These are phyloP conservation scores for Thymallus thymallus DNA, from an alignment of 2,113 vertebrate species.

Conservation along the genomic window DNA sequence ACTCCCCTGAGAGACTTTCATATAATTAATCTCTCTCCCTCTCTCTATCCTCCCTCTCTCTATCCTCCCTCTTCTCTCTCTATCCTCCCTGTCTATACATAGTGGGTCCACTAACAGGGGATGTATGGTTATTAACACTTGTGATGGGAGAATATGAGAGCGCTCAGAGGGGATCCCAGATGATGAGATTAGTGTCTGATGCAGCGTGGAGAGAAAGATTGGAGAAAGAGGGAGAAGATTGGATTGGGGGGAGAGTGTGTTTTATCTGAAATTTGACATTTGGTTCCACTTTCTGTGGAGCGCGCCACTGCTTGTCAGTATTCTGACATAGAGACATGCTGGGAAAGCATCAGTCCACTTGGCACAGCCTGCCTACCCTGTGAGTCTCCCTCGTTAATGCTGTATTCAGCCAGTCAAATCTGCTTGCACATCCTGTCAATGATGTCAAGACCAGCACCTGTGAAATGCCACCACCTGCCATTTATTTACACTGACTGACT, in stretches of 20 bases:
- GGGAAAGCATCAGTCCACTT: background rate
- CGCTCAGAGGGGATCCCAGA: slow-evolving; percentile 11
- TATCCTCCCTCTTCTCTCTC: background rate
- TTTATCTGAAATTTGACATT: background rate
- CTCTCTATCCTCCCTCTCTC: background rate
- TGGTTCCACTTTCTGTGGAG: background rate
- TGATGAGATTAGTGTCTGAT: slow-evolving; percentile 21
- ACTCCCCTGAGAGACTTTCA: background rate
- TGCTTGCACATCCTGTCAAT: slow-evolving; percentile 18
- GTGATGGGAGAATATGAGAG: background rate
- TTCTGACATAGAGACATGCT: slow-evolving; percentile 1
- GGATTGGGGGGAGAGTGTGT: no score
- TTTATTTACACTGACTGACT: background rate
- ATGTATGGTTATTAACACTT: background rate
- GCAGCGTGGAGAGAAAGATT: slow-evolving; percentile 1
- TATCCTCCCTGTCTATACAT: background rate
- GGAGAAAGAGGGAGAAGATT: background rate
- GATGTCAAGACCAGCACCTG: slow-evolving; percentile 13
- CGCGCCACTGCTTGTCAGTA: background rate
- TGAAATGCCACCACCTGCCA: background rate
- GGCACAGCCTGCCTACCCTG: background rate
- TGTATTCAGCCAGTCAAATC: slow-evolving; percentile 1
- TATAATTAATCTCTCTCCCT: background rate
- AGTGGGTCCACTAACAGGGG: background rate
- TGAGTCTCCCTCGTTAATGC: background rate